A percentile compares a stretch with the other conserved stretches of the same genome.
These are phyloP conservation scores for Oreotrochilus melanogaster DNA, from an alignment of 2,113 vertebrate genomes.

Conservation along the genomic window DNA sequence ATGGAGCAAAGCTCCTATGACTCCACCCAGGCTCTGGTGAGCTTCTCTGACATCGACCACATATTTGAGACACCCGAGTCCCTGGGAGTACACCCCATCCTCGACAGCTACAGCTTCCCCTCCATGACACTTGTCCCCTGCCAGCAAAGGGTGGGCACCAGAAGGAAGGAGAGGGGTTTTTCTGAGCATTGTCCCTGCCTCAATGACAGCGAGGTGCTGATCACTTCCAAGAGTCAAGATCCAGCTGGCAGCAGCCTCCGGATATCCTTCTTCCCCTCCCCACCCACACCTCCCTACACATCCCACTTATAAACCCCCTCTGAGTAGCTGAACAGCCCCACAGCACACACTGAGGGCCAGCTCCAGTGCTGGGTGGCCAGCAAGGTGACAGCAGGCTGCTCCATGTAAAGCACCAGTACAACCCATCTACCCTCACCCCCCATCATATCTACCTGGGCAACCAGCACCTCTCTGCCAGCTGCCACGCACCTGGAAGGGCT, in stretches of 20 bases:
- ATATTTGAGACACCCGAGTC: constrained; percentile 73
- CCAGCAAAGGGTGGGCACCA: constrained; percentile 77
- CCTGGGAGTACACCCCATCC: constrained; percentile 52
- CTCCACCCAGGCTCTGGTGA: constrained; percentile 87
- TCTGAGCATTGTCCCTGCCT: constrained; percentile 65
- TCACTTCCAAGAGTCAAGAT: constrained; percentile 59
- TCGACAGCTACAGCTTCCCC: constrained; percentile 72
- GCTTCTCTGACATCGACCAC: constrained; percentile 82
- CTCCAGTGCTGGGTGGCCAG: not conserved
- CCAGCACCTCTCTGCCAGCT: not conserved
- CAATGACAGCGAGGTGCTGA: constrained; percentile 73
- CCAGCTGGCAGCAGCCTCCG: constrained; percentile 15
- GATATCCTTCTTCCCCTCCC: constrained; percentile 65
- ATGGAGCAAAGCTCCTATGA: constrained; percentile 92
- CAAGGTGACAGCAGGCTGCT: constrained; percentile 22
- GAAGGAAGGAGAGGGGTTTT: constrained; percentile 68
- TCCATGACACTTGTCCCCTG: constrained; percentile 83
- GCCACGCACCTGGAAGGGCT: not conserved
- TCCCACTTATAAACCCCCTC: constrained; percentile 70
- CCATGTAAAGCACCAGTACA: constrained; percentile 3
- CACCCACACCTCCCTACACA: constrained; percentile 46
- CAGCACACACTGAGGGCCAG: not conserved
- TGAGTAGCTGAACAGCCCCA: not conserved
- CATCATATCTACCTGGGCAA: not conserved
- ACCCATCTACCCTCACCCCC: constrained; percentile 14